Base-by-base conservation (phyloP, 2,113 vertebrate genomes). In the Willisornis vidua region DNA sequence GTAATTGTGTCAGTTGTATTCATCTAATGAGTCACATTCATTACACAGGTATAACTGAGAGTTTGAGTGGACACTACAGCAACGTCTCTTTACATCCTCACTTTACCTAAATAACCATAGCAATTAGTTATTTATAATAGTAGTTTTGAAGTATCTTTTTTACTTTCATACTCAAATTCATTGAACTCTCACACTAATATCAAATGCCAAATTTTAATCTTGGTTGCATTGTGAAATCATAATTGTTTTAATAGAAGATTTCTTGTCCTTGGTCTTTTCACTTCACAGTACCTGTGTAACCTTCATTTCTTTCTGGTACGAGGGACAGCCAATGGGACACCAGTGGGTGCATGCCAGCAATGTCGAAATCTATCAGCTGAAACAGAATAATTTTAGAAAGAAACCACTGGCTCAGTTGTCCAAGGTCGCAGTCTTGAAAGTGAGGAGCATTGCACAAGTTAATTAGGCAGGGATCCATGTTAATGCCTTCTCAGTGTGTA, bases 101-200 rank as follows among this genome's bases (percentile, higher is more conserved):
- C 49, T 76, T 83, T 15, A 65, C 19, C 24, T 54, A 49, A 62
- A 81, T 28, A 81, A 91, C 45, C 73, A 31, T 4, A 86, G 35
- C 54, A 86, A 35, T 39, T 65, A 52, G 54, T 28, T 57, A 68
- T n/a, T 35, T 49, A 25, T 11, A 77, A 58, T 61, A 19, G 13
- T 54, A 49, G 41, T 23, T 89, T 63, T 66, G 28, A 86, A 54
- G 18, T 43, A 8, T 80, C 28, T 31, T 93, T 76, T 65, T 54
- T 8, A 61, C 17, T 86, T 73, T 39, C 26, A 80, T 54, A 10
- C 57, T 88, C 58, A 79, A 77, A 66, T 61, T 65, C 8, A 80
- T 6, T 70, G 35, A 93, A 52, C 25, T 29, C 17, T 15, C 0
- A 0, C 7, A 37, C 43, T 58, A 74, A 68, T 24, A 61, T 4